These are phyloP conservation scores for Monarcha castaneiventris DNA, from an alignment of 2,113 vertebrate genomes.

Conservation along the genomic window DNA sequence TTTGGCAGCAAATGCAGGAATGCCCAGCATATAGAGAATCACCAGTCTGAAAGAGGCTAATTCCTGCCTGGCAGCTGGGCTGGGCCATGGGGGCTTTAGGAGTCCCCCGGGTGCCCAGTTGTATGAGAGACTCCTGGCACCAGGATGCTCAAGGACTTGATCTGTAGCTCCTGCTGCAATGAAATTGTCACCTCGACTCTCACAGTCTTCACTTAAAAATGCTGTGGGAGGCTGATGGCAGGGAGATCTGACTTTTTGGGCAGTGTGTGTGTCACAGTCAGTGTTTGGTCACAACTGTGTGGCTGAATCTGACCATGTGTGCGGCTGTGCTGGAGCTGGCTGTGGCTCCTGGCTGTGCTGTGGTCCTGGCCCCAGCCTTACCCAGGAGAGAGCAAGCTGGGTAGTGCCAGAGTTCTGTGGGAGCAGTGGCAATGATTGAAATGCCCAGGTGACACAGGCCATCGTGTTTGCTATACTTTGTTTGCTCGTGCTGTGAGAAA, in stretches of 20 bases:
- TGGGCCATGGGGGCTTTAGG: neutral
- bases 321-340: neutral
- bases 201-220: neutral
- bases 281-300: fast-evolving
- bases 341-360: neutral
- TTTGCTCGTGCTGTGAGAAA: fast-evolving
- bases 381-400: too few relatives aligned
- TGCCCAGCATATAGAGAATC: too few relatives aligned
- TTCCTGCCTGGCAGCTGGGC: neutral
- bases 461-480: fast-evolving
- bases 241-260: fast-evolving
- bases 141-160: neutral
- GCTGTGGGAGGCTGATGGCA: neutral
- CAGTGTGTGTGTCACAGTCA: fast-evolving
- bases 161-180: neutral
- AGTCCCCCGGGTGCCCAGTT: fast-evolving
- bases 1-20: neutral
- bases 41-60: neutral
- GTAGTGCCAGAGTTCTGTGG: neutral
- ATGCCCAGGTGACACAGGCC: fast-evolving
- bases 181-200: neutral
- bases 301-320: fast-evolving
- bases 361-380: neutral
- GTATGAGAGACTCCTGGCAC: neutral
- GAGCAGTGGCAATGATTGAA: neutral